A percentile compares a stretch with the other conserved stretches of the same genome.
Conservation (phyloP, 1,140 invertebrate species). For the Ruditapes philippinarum region DNA sequence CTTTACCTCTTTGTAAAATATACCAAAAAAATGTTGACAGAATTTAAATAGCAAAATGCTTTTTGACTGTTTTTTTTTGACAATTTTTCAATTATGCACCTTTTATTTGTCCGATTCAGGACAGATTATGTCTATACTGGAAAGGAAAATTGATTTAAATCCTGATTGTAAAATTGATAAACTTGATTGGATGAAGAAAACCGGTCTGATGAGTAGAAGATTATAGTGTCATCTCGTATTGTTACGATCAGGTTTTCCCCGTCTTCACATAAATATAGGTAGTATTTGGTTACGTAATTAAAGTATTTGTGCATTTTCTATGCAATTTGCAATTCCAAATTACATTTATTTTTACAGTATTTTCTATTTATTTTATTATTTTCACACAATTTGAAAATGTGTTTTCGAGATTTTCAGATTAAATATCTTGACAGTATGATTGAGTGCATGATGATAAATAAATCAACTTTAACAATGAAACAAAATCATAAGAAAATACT, state of each 20-base stretch:
- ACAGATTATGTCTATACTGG: neutral
- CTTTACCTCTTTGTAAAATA: neutral
- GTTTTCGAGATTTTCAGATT: neutral
- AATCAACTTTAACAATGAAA: too few species aligned
- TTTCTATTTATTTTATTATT: neutral
- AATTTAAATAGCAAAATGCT: neutral
- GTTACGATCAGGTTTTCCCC: neutral
- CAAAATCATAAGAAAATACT: too few species aligned
- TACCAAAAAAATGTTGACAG: neutral
- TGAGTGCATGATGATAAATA: too few species aligned
- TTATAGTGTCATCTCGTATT: constrained; percentile 3
- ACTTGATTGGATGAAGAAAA: neutral
- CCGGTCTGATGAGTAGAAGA: neutral
- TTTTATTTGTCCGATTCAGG: neutral
- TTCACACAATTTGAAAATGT: neutral
- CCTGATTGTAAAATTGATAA: constrained; percentile 25
- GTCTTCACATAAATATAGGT: neutral
- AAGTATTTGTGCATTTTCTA: neutral
- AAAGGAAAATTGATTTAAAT: constrained; percentile 28
- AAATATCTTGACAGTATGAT: too few species aligned
- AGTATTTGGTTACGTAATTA: neutral
- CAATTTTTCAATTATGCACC: constrained; percentile 17
- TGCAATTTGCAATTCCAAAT: neutral
- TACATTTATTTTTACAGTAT: neutral
- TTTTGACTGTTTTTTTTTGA: neutral